phyloP scores from a whole-genome alignment of 2,888 invertebrate genomes.

The Pyrocoelia pectoralis region DNA sequence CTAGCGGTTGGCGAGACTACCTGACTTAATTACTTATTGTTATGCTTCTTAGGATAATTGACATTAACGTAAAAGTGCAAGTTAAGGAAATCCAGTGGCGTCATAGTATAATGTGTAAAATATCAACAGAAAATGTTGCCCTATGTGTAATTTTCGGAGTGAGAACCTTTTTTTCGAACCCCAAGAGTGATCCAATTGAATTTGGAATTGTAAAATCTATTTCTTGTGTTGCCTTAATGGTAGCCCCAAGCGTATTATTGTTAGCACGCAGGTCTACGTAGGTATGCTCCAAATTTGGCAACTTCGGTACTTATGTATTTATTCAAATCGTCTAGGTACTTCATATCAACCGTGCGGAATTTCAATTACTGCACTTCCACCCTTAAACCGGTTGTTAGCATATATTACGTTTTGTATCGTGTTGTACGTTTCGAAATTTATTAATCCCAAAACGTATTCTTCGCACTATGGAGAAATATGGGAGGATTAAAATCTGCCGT shows the following conservation, averaged over 20 bases:
- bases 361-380: background rate
- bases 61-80: too few species aligned
- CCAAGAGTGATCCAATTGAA: conserved; percentile 43
- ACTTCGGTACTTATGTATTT: background rate
- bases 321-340: background rate
- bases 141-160: conserved; percentile 35
- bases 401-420: conserved; percentile 6
- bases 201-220: conserved; percentile 30
- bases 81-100: too few species aligned
- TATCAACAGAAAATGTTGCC: conserved; percentile 49
- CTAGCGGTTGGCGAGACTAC: too few species aligned
- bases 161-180: conserved; percentile 37
- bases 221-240: conserved; percentile 31
- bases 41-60: too few species aligned
- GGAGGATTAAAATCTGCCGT: background rate
- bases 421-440: background rate
- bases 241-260: conserved; percentile 46
- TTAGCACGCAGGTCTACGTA: conserved; percentile 38
- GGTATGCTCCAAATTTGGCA: background rate
- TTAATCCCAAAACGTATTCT: conserved; percentile 3
- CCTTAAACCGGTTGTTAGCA: background rate
- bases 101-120: conserved; percentile 45
- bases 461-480: background rate
- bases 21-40: too few species aligned
- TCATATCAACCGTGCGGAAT: background rate